A percentile compares a stretch with the other conserved stretches of the same genome.
These are phyloP conservation scores for Hydrozoanthus gracilis DNA, from an alignment of 92 coral and sea anemone species.

Conservation along the genomic window DNA sequence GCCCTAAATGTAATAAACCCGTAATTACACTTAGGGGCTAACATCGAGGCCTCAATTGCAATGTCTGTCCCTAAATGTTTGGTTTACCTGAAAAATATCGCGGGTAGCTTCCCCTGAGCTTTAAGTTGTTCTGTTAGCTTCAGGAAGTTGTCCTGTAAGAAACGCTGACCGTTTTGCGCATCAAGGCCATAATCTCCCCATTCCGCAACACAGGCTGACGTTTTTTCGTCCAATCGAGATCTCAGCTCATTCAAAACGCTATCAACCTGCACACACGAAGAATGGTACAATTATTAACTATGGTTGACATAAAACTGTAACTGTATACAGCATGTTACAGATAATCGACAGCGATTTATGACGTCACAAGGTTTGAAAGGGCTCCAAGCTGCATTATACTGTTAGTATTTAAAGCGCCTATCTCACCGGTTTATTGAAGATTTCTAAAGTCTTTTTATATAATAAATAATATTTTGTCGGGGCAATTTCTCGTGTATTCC, in stretches of 20 bases:
- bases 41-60: no score
- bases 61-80: not conserved
- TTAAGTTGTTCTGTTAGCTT: slow-evolving; percentile 61
- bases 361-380: no score
- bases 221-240: not conserved
- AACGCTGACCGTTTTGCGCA: not conserved
- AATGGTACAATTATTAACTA: not conserved
- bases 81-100: slow-evolving; percentile 63
- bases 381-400: no score
- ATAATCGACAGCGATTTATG: not conserved
- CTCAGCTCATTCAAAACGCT: not conserved
- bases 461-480: no score
- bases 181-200: not conserved
- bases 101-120: slow-evolving; percentile 67
- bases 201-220: not conserved
- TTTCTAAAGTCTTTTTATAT: no score
- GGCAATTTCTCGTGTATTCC: no score
- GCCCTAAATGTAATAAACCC: no score
- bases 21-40: no score
- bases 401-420: no score
- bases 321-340: not conserved
- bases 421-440: no score
- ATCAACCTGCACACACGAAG: slow-evolving; percentile 12
- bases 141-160: slow-evolving; percentile 30
- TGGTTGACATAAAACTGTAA: not conserved